Percentiles rank a stretch among this genome's conserved stretches.
These are phyloP conservation scores for Leptogaster cylindrica DNA, from an alignment of 2,888 invertebrate genomes.

Conservation along the genomic window DNA sequence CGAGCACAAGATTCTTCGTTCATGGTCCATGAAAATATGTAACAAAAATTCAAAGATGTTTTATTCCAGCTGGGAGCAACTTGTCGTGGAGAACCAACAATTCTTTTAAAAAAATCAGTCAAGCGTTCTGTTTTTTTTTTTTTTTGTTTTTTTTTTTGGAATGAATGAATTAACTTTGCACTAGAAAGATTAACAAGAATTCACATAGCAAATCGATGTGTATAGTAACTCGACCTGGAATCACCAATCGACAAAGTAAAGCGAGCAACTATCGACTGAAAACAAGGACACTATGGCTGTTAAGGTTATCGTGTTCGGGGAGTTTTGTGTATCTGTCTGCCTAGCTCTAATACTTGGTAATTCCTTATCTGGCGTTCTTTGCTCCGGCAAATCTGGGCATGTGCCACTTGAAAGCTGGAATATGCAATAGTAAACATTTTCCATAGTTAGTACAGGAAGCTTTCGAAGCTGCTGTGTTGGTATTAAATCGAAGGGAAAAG, in stretches of 20 bases:
- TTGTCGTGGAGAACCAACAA: too few relatives aligned
- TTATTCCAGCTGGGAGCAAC: too few relatives aligned
- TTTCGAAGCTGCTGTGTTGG: slow-evolving; percentile 15
- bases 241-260: slow-evolving; percentile 36
- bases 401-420: slow-evolving; percentile 27
- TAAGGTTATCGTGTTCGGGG: slow-evolving; percentile 8
- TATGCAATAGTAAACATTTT: slow-evolving; percentile 31
- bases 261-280: slow-evolving; percentile 31
- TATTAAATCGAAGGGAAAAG: slow-evolving; percentile 5
- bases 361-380: slow-evolving; percentile 30
- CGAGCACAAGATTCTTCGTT: too few relatives aligned
- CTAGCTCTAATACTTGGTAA: slow-evolving; percentile 31
- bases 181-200: too few relatives aligned
- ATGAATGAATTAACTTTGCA: too few relatives aligned
- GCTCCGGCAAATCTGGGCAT: slow-evolving; percentile 24
- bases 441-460: slow-evolving; percentile 11
- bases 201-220: too few relatives aligned
- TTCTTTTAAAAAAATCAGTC: too few relatives aligned
- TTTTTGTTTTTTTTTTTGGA: too few relatives aligned
- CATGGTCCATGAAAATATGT: too few relatives aligned
- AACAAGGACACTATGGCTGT: slow-evolving; percentile 33
- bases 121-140: too few relatives aligned
- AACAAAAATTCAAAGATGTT: too few relatives aligned
- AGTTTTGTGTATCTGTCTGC: slow-evolving; percentile 20
- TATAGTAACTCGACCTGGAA: too few relatives aligned